Conservation (phyloP, 1,140 invertebrate species). For the Plutomurus gul region DNA sequence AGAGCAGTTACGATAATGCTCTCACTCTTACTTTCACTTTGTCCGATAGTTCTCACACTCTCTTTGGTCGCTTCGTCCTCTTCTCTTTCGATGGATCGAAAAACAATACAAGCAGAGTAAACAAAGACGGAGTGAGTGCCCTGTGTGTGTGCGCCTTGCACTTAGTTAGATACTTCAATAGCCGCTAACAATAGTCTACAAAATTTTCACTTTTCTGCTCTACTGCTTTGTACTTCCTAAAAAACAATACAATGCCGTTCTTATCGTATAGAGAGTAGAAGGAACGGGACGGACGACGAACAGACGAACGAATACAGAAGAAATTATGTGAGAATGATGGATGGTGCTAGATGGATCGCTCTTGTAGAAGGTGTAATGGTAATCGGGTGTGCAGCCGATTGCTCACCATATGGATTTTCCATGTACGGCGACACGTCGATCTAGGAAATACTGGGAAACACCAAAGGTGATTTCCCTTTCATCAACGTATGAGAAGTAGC, state of each 20-base stretch:
- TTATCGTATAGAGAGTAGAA: background rate
- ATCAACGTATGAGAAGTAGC: no score
- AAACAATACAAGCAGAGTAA: slow-evolving; percentile 1
- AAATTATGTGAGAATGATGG: slow-evolving; percentile 23
- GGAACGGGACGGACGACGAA: no score
- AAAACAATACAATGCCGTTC: background rate
- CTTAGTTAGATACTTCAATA: no score
- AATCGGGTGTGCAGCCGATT: no score
- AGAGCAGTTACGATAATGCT: background rate
- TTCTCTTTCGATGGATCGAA: slow-evolving; percentile 4
- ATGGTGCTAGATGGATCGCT: background rate
- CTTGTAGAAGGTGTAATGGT: no score
- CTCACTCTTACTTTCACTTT: background rate
- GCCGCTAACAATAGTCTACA: no score
- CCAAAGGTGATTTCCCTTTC: no score
- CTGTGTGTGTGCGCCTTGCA: no score
- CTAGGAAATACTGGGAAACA: background rate
- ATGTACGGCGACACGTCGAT: background rate
- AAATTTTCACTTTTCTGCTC: no score
- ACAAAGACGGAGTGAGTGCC: background rate
- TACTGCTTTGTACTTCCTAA: no score
- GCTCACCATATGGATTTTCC: slow-evolving; percentile 24
- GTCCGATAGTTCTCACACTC: background rate
- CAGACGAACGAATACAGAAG: slow-evolving; percentile 18
- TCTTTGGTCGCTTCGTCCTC: background rate